A percentile compares a stretch with the other conserved stretches of the same genome.
Evolutionary conservation across 1,140 invertebrate species (phyloP).

Genomic region (Ooceraea biroi): DNA sequence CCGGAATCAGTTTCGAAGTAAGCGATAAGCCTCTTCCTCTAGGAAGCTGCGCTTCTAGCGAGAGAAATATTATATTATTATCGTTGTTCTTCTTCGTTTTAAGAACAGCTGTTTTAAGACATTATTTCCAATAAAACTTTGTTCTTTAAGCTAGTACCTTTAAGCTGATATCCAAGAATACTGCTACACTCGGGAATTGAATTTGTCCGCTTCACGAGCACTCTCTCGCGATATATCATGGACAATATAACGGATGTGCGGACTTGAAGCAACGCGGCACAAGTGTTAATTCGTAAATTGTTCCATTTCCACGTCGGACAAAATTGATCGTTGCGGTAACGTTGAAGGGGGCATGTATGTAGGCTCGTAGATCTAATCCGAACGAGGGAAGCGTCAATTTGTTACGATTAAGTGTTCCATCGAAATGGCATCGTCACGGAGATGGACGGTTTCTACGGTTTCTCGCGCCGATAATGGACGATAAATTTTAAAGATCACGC

Average conservation of each 20-base stretch:
- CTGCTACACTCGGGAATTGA: too few species aligned
- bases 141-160: too few species aligned
- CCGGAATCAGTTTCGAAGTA: conserved; percentile 37
- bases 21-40: not conserved
- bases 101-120: too few species aligned
- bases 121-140: too few species aligned
- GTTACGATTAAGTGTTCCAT: conserved; percentile 53
- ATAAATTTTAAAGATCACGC: conserved; percentile 62
- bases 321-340: conserved; percentile 20
- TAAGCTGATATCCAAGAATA: too few species aligned
- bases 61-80: not conserved
- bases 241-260: not conserved
- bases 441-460: conserved; percentile 27
- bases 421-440: conserved; percentile 24
- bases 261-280: conserved; percentile 18
- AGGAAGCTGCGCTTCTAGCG: not conserved
- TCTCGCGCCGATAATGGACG: conserved; percentile 42
- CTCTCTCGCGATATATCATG: not conserved
- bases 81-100: not conserved
- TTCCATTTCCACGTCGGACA: conserved; percentile 32
- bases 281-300: conserved; percentile 45
- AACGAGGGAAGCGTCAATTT: conserved; percentile 37
- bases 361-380: conserved; percentile 28
- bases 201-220: too few species aligned
- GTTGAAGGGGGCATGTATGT: not conserved